Evolutionary conservation across 2,797 vertebrate species (phyloP), one percentile per base, ranked within the genome.

Genomic region (Atherinosoma microstoma): DNA sequence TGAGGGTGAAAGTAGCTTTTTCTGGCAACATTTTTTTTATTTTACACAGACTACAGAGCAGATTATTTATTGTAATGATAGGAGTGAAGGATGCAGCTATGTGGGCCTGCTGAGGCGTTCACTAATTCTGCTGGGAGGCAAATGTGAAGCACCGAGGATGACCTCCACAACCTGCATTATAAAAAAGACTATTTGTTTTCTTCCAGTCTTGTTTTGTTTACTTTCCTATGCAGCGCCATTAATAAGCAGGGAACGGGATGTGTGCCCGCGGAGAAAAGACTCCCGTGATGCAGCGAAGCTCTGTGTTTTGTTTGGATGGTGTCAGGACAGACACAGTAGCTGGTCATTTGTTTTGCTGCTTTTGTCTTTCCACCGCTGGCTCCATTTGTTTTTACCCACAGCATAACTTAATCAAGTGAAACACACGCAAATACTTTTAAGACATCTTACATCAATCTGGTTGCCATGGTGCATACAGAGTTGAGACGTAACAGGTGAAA

Each of bases 21-120:
- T 56, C 73, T 53, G 47, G 16, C 32, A 58, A 56, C 34, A 36
- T 78, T 81, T 84, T 80, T 84, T 83, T 79, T 77, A 35, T 76
- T 71, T 66, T 54, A 59, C 76, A 80, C 73, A 84, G 73, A 85
- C 73, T 58, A 60, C 75, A 64, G 64, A 84, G 67, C 70, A 64
- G 74, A 54, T 68, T 68, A 79, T 89, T 89, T 81, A 87, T 89
- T 91, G 85, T 84, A 87, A 89, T 76, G 78, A 89, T 60, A 76
- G 40, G 63, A 87, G 85, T 80, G 67, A 89, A 79, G 85, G 75
- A 75, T 79, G 78, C 64, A 38, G 86, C 78, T 18, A n/a, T 42
- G 75, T 65, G 45, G 61, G 88, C 78, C 80, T 47, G 63, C 80
- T 79, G 84, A 83, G 70, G 83, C 59, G 53, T 80, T 79, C 67